Evolutionary conservation across 2,113 vertebrate species (phyloP), one percentile per base, ranked within the genome.

Genomic region (Nibea coibor): DNA sequence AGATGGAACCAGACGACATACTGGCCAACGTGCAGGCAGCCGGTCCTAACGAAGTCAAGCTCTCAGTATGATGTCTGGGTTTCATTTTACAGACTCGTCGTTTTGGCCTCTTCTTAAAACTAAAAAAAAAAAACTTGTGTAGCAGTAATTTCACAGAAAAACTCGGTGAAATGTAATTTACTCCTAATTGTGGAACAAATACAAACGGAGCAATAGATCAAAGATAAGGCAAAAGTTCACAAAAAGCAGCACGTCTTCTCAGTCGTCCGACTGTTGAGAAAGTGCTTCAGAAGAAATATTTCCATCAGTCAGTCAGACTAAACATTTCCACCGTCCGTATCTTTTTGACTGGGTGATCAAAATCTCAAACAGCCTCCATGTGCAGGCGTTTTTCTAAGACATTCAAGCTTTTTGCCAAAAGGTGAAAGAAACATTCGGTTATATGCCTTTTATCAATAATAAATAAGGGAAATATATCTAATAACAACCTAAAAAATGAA

Each of bases 141-240:
- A 57, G 65, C 42, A 71, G 90, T 72, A 81, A 62, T 64, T 80
- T 84, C 67, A 89, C 47, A 72, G 43, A 84, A 71, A 57, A 39
- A 28, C 51, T 72, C 5, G 70, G 66, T 74, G 42, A 90, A 85
- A 64, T 78, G 24, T 19, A 28, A 72, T 66, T 85, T 59, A 82
- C 69, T 90, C 9, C 88, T 61, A 82, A 76, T 74, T 66, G 72
- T 50, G 75, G 71, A 85, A 89, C 71, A 85, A 80, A 90, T 72
- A 88, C 73, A 87, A 87, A 90, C 83, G 81, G 63, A 91, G 82
- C 71, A 85, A 82, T 31, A 91, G 83, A 86, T 73, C 58, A 88
- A 90, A 90, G 86, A 90, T 94, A 95, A 95, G 94, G 94, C 93
- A 95, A 92, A 39, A 90, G 85, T 88, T 94, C 78, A 92, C 85